Conservation (phyloP, 2,797 vertebrate genomes). For the Syngnathus rostellatus region DNA sequence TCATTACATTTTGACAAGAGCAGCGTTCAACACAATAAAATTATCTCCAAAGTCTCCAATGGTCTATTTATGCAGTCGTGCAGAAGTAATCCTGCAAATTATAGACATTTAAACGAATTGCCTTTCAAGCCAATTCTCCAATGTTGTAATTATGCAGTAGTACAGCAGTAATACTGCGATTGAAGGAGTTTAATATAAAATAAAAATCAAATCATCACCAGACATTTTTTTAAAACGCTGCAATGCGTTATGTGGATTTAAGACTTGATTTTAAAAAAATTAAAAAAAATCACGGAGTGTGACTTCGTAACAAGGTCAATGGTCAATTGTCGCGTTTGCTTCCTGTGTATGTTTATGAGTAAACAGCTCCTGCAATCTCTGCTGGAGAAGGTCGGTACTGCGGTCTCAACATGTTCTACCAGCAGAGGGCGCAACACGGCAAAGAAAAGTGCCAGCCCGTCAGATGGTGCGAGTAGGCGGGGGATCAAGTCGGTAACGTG, state of each 20-base stretch:
- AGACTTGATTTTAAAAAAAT: background rate
- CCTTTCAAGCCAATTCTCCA: background rate
- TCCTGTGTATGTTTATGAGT: conserved; percentile 47
- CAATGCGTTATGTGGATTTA: background rate
- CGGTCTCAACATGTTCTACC: background rate
- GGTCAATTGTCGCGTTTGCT: conserved; percentile 16
- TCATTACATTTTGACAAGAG: background rate
- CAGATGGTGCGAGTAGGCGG: conserved; percentile 53
- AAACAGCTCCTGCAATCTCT: conserved; percentile 35
- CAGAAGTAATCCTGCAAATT: background rate
- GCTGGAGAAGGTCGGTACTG: conserved; percentile 16
- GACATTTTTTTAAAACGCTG: background rate
- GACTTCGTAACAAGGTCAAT: background rate
- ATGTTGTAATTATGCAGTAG: background rate
- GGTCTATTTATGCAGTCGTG: background rate
- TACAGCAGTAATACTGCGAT: background rate
- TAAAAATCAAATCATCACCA: background rate
- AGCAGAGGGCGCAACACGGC: conserved; percentile 60
- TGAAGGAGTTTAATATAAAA: background rate
- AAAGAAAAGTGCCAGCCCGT: conserved; percentile 51
- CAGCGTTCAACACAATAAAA: background rate
- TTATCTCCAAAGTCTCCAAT: no score
- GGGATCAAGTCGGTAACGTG: conserved; percentile 54
- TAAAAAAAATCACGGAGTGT: background rate
- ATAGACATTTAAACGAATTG: background rate